These are phyloP conservation scores for Nomada flava DNA, from an alignment of 2,888 invertebrate genomes.

Conservation along the genomic window DNA sequence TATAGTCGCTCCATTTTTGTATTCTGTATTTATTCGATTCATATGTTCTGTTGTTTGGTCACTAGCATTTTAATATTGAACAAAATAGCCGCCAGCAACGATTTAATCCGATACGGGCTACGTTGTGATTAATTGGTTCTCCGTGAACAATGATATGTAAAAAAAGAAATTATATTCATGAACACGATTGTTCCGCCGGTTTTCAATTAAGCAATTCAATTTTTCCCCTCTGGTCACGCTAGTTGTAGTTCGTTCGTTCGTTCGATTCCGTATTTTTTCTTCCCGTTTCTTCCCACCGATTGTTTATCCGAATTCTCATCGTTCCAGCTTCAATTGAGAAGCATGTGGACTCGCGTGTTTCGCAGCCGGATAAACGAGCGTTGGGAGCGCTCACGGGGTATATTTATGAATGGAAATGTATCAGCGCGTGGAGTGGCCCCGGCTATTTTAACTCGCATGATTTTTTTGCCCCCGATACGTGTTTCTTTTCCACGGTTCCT, in stretches of 20 bases:
- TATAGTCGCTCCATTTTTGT: slow-evolving; percentile 8
- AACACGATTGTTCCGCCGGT: not conserved
- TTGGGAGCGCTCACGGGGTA: slow-evolving; percentile 42
- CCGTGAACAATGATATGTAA: not conserved
- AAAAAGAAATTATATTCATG: not conserved
- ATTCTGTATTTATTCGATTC: slow-evolving; percentile 15
- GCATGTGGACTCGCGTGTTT: slow-evolving; percentile 59
- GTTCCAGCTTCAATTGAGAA: slow-evolving; percentile 42
- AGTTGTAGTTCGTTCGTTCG: slow-evolving; percentile 46
- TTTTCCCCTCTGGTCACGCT: not conserved
- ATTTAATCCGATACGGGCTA: not conserved
- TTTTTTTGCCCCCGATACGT: slow-evolving; percentile 33
- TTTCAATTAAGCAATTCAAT: not conserved
- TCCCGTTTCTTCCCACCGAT: not conserved
- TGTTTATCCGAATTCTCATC: slow-evolving; percentile 32
- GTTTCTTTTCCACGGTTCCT: slow-evolving; percentile 13
- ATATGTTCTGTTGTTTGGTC: slow-evolving; percentile 14
- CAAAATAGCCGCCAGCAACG: not conserved
- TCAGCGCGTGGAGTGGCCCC: slow-evolving; percentile 27
- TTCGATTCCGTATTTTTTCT: slow-evolving; percentile 11
- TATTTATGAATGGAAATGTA: slow-evolving; percentile 69
- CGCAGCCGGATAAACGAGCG: slow-evolving; percentile 36
- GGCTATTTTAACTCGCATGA: slow-evolving; percentile 41
- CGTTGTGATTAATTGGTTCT: not conserved
- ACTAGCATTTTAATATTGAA: not conserved